Evolutionary conservation across 2,113 vertebrate species (phyloP).

Genomic region (Salvelinus sp.): DNA sequence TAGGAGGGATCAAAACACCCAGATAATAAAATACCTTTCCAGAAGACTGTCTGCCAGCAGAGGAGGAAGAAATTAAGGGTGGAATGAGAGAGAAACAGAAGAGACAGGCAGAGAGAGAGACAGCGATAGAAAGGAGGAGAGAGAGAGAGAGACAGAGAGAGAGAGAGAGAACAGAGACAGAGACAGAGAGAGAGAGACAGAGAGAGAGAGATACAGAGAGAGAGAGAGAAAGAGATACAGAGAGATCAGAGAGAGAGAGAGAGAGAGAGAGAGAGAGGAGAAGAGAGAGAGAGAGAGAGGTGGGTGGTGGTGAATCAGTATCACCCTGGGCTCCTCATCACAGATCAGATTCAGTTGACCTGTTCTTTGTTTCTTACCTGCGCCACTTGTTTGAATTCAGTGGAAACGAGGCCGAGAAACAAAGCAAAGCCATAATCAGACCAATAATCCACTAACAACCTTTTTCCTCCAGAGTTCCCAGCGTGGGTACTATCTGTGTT

Average conservation of each 20-base stretch:
- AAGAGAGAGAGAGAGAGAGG: neutral
- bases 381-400: constrained; percentile 22
- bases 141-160: neutral
- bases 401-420: constrained; percentile 1
- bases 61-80: neutral
- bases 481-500: constrained; percentile 52
- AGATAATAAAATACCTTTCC: neutral
- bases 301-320: neutral
- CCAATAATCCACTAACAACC: constrained; percentile 42
- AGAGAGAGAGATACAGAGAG: too few species aligned
- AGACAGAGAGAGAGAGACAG: too few species aligned
- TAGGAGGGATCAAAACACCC: neutral
- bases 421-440: constrained; percentile 24
- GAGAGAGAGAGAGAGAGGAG: neutral
- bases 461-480: constrained; percentile 44
- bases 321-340: neutral
- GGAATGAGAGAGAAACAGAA: neutral
- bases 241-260: too few species aligned
- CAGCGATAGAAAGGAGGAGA: neutral
- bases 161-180: neutral
- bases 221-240: too few species aligned
- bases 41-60: neutral
- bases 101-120: neutral
- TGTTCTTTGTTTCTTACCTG: neutral
- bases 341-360: neutral